phyloP scores from a whole-genome alignment of 1,140 invertebrate species.

The Scaptomyza graminum region DNA sequence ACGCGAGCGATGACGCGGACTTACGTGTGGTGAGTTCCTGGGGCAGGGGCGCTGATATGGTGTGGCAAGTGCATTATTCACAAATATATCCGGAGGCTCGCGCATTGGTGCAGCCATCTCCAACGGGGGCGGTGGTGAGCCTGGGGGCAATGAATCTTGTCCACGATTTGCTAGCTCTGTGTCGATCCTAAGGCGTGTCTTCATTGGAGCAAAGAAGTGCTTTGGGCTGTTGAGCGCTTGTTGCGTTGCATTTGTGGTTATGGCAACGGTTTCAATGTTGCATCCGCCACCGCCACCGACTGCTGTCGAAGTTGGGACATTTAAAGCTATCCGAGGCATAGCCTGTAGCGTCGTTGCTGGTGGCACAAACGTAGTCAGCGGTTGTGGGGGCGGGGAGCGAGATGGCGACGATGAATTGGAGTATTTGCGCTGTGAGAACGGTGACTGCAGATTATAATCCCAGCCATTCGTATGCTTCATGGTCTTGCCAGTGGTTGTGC shows the following conservation, averaged over 20 bases:
- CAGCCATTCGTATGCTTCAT: slow-evolving; percentile 79
- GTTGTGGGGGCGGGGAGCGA: slow-evolving; percentile 53
- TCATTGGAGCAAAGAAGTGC: slow-evolving; percentile 82
- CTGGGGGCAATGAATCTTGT: slow-evolving; percentile 50
- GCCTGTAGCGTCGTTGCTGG: slow-evolving; percentile 57
- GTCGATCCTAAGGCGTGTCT: slow-evolving; percentile 78
- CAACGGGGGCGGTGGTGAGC: slow-evolving; percentile 61
- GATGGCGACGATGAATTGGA: slow-evolving; percentile 52
- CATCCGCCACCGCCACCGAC: slow-evolving; percentile 7
- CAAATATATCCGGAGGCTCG: slow-evolving; percentile 78
- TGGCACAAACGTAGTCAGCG: slow-evolving; percentile 63
- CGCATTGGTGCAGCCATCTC: slow-evolving; percentile 30
- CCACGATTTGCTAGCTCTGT: slow-evolving; percentile 72
- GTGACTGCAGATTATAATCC: slow-evolving; percentile 80
- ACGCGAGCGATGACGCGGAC: slow-evolving; percentile 67
- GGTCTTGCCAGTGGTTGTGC: slow-evolving; percentile 69
- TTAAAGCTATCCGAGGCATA: slow-evolving; percentile 63
- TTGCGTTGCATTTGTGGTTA: slow-evolving; percentile 72
- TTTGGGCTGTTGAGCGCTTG: slow-evolving; percentile 74
- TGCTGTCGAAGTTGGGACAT: slow-evolving; percentile 32
- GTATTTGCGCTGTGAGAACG: slow-evolving; percentile 76
- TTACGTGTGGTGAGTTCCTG: slow-evolving; percentile 75
- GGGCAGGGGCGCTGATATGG: slow-evolving; percentile 66
- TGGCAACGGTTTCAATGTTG: slow-evolving; percentile 72
- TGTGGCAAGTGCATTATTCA: slow-evolving; percentile 75